Conservation (phyloP, 2,797 vertebrate genomes). For the Micropoecilia bifurca region DNA sequence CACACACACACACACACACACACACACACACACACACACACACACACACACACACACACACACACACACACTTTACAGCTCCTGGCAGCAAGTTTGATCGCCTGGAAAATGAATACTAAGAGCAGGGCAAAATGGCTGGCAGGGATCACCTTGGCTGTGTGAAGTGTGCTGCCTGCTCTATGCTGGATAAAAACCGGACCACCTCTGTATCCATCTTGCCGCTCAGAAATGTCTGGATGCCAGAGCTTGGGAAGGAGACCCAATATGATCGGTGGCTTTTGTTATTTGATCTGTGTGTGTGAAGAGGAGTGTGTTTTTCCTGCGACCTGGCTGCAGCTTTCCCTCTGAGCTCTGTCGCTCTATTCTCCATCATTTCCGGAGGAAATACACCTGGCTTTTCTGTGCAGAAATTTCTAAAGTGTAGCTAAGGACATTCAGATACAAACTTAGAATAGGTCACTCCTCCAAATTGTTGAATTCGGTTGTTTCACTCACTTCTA, state of each 20-base stretch:
- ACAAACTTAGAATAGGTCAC: not conserved
- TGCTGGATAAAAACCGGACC: constrained; percentile 61
- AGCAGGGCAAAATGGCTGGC: constrained; percentile 75
- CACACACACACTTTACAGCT: constrained; percentile 35
- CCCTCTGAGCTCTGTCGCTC: constrained; percentile 47
- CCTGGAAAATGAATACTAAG: constrained; percentile 80
- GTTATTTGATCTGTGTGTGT: constrained; percentile 38
- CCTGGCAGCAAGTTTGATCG: constrained; percentile 72
- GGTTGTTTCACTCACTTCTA: not conserved
- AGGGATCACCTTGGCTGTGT: constrained; percentile 72
- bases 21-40: not conserved
- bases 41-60: not conserved
- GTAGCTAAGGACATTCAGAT: constrained; percentile 2
- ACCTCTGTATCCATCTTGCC: constrained; percentile 39
- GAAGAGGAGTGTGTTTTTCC: constrained; percentile 32
- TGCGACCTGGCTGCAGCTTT: constrained; percentile 48
- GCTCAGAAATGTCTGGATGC: constrained; percentile 65
- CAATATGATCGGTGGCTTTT: constrained; percentile 48
- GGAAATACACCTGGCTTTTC: constrained; percentile 24
- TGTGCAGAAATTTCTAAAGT: constrained; percentile 9
- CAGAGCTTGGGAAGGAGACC: constrained; percentile 37
- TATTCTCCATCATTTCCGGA: constrained; percentile 31
- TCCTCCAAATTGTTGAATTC: not conserved
- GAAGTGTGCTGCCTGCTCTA: constrained; percentile 45
- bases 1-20: not conserved